phyloP scores from a whole-genome alignment of 2,113 vertebrate species.

The Cariama cristata region DNA sequence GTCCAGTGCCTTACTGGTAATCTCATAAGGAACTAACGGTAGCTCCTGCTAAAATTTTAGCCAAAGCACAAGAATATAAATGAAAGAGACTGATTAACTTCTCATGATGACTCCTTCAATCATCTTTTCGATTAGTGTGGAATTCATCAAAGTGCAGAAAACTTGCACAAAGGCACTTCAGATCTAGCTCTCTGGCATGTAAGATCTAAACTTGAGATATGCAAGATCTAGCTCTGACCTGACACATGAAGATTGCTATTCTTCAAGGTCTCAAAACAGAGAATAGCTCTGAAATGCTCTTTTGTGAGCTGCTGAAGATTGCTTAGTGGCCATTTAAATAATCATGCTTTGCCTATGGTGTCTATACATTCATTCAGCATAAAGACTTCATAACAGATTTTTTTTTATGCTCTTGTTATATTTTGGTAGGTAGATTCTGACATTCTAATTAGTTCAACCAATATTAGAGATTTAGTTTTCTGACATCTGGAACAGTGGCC shows the following conservation, averaged over 20 bases:
- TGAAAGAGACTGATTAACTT: not conserved
- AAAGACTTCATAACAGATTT: not conserved
- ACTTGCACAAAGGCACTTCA: not conserved
- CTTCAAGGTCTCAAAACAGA: not conserved
- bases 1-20: not conserved
- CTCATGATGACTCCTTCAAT: not conserved
- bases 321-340: not conserved
- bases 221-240: not conserved
- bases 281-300: not conserved
- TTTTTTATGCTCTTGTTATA: not conserved
- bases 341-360: not conserved
- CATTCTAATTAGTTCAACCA: not conserved
- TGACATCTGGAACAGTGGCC: not conserved
- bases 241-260: not conserved
- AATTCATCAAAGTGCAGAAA: not conserved
- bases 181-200: not conserved
- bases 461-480: not conserved
- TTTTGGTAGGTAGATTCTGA: not conserved
- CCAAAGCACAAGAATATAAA: not conserved
- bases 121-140: not conserved
- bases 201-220: not conserved
- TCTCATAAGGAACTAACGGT: not conserved
- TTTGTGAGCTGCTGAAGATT: not conserved
- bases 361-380: not conserved
- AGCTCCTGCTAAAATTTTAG: not conserved